Conservation (phyloP, 92 coral and sea anemone species). For the Isaurus tuberculatus region DNA sequence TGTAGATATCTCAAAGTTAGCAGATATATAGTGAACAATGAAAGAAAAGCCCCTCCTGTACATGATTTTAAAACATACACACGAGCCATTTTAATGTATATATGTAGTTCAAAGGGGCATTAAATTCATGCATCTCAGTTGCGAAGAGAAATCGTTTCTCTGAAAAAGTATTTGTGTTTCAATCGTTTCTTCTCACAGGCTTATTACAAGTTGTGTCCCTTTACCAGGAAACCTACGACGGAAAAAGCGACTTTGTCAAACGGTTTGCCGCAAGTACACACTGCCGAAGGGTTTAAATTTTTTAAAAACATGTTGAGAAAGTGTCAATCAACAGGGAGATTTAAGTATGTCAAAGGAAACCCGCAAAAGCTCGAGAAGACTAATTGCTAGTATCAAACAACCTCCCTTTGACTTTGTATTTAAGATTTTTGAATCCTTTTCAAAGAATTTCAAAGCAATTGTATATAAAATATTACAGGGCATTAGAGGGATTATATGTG, state of each 20-base stretch:
- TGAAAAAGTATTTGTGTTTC: background rate
- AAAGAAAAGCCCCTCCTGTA: slow-evolving; percentile 24
- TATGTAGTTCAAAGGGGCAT: background rate
- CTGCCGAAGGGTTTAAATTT: background rate
- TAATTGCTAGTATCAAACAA: slow-evolving; percentile 2
- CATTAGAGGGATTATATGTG: slow-evolving; percentile 19
- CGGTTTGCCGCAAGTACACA: background rate
- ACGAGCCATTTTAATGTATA: background rate
- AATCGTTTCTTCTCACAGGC: slow-evolving; percentile 4
- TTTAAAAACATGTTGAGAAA: slow-evolving; percentile 7
- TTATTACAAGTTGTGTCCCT: background rate
- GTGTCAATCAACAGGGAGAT: slow-evolving; percentile 26
- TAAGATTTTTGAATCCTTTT: background rate
- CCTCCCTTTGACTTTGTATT: background rate
- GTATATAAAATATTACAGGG: slow-evolving; percentile 6
- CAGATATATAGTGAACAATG: slow-evolving; percentile 17
- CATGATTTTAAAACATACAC: background rate
- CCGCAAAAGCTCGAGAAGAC: slow-evolving; percentile 4
- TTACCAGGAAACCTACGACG: background rate
- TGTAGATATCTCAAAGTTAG: slow-evolving; percentile 20
- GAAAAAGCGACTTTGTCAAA: slow-evolving; percentile 6
- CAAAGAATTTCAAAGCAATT: background rate
- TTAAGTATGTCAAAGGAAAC: slow-evolving; percentile 28
- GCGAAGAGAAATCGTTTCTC: background rate
- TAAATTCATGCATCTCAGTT: background rate